phyloP scores from a whole-genome alignment of 2,113 vertebrate genomes.

The Hippolais icterina region DNA sequence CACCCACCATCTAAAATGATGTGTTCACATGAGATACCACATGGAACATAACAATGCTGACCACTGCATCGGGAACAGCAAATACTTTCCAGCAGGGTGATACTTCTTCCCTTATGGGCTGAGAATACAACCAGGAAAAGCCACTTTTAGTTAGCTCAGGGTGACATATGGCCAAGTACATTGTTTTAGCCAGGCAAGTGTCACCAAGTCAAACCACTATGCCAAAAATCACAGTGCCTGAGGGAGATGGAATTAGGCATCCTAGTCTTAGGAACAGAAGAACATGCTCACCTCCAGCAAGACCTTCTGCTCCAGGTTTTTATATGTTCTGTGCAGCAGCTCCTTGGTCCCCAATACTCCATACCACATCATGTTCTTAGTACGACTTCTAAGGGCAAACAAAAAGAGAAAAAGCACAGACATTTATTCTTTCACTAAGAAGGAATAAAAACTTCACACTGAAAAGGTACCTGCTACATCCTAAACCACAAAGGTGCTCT shows the following conservation, averaged over 20 bases:
- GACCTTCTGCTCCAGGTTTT: slow-evolving; percentile 92
- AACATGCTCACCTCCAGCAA: slow-evolving; percentile 83
- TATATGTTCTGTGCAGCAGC: slow-evolving; percentile 90
- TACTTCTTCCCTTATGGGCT: neutral
- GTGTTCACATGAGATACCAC: neutral
- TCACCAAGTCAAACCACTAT: neutral
- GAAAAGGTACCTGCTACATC: neutral
- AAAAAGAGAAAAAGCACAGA: neutral
- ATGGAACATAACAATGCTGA: neutral
- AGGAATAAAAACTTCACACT: neutral
- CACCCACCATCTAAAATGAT: neutral
- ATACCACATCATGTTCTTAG: slow-evolving; percentile 98
- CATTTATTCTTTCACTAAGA: neutral
- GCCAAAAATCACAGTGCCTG: neutral
- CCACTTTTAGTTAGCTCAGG: neutral
- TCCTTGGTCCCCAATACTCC: slow-evolving; percentile 93
- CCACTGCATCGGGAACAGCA: neutral
- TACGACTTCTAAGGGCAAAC: slow-evolving; percentile 83
- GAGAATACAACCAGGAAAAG: neutral
- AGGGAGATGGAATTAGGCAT: neutral
- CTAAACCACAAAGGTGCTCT: neutral
- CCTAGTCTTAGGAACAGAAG: neutral
- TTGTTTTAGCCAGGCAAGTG: neutral
- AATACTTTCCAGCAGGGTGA: neutral
- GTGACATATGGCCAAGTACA: neutral